Percentiles rank a stretch among this genome's conserved stretches.
phyloP scores from a whole-genome alignment of 1,140 invertebrate species.

The Dendrolimus kikuchii region DNA sequence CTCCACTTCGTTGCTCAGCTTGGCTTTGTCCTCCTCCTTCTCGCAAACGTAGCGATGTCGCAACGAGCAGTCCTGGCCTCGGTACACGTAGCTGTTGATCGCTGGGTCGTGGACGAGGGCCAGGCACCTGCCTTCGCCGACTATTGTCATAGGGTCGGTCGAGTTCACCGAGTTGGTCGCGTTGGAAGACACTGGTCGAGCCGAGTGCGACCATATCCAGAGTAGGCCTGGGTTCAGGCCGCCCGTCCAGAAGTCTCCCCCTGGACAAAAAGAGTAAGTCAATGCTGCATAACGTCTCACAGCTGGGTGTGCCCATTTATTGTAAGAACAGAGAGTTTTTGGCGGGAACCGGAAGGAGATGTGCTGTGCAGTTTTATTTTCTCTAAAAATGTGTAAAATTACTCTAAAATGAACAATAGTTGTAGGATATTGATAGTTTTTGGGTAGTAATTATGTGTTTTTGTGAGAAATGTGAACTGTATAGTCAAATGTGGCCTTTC shows the following conservation, averaged over 20 bases:
- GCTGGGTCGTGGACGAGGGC: conserved; percentile 68
- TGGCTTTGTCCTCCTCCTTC: conserved; percentile 77
- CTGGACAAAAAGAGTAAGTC: conserved; percentile 36
- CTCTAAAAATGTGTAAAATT: too few relatives aligned
- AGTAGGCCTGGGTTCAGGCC: conserved; percentile 86
- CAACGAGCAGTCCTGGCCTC: conserved; percentile 80
- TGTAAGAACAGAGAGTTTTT: too few relatives aligned
- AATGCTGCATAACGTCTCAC: background rate
- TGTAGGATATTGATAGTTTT: too few relatives aligned
- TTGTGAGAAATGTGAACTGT: too few relatives aligned
- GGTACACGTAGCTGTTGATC: conserved; percentile 77
- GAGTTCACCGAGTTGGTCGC: conserved; percentile 35
- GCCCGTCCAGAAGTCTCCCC: conserved; percentile 84
- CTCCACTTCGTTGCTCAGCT: conserved; percentile 78
- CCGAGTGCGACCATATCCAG: conserved; percentile 89
- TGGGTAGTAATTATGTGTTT: too few relatives aligned
- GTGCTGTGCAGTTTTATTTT: too few relatives aligned
- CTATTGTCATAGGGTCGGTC: conserved; percentile 31
- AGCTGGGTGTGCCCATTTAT: too few relatives aligned
- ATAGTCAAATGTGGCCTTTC: too few relatives aligned
- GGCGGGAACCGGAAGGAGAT: too few relatives aligned
- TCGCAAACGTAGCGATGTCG: conserved; percentile 81
- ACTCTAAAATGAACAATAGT: too few relatives aligned
- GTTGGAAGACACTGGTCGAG: conserved; percentile 75
- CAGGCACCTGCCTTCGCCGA: conserved; percentile 57